Evolutionary conservation across 2,888 invertebrate species (phyloP), one percentile per base, ranked within the genome.

Genomic region (Sylvicola cinctus): DNA sequence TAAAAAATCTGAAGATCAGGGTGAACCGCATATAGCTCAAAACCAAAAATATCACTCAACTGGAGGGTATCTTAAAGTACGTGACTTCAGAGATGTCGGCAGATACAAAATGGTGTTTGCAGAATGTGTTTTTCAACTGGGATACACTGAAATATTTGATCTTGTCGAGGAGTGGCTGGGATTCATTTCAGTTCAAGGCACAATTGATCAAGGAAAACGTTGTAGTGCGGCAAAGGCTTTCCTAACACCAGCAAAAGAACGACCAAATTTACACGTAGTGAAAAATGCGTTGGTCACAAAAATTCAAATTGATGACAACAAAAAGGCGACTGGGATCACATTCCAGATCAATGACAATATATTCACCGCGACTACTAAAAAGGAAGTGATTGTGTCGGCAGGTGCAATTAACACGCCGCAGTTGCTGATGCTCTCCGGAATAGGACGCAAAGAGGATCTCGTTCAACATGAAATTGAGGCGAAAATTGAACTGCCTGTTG

Each of bases 1-100:
- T 49, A 74, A 74, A 50, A 83, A 81, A 48, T 83, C 83, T 0
- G 63, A 79, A 50, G 80, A 83, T 49, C 81, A 79, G 55, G 61
- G 28, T 46, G 31, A 44, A 38, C 0, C 43, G 35, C 11, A 46
- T 44, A 32, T 36, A 6, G 31, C 25, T 15, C 11, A 29, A 17
- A 4, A 35, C 27, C 37, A 36, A 30, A 36, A 39, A 15, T 50
- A 53, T 25, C 61, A 61, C 39, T 60, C 59, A 2, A 51, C 48
- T 4, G 55, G 55, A 4, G 68, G 68, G 2, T 63, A 61, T 13
- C 41, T 69, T 8, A 50, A 54, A 2, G 45, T 72, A 0, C 55
- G 58, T 39, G 23, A 43, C 27, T 58, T 53, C 37, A 54, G 55
- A 16, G 45, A 49, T 31, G 42, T 48, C 3, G 41, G 46, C 1